Percentiles rank a stretch among this genome's conserved stretches.
These are phyloP conservation scores for Strigamia maritima DNA, from an alignment of 2,888 invertebrate species.

Conservation along the genomic window DNA sequence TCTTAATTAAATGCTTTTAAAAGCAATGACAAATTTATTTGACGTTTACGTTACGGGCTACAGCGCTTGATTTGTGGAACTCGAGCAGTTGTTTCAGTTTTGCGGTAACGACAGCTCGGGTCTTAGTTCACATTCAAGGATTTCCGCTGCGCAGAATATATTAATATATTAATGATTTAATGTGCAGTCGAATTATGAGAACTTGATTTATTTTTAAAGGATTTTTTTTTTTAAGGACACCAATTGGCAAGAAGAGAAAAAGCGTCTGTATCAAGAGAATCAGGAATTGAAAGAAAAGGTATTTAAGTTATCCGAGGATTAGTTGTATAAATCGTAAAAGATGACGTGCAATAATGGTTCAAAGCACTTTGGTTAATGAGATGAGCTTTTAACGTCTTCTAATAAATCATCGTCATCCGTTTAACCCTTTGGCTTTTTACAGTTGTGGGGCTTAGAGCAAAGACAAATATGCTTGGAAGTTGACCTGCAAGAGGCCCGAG, in stretches of 20 bases:
- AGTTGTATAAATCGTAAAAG: constrained; percentile 9
- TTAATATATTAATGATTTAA: constrained; percentile 15
- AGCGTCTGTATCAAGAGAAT: background rate
- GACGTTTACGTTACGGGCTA: too few species aligned
- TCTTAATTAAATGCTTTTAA: background rate
- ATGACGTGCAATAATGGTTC: constrained; percentile 29
- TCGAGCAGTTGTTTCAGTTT: background rate
- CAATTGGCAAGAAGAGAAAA: constrained; percentile 35
- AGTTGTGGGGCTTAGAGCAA: constrained; percentile 38
- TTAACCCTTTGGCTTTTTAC: constrained; percentile 7
- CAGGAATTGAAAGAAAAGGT: constrained; percentile 25
- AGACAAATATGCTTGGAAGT: constrained; percentile 55
- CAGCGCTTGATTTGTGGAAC: background rate
- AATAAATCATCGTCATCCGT: constrained; percentile 28
- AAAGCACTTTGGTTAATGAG: constrained; percentile 21
- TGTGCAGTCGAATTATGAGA: background rate
- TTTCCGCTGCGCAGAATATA: constrained; percentile 5
- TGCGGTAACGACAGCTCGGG: background rate
- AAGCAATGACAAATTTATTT: background rate
- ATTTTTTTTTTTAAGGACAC: constrained; percentile 8
- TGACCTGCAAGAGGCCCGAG: constrained; percentile 69
- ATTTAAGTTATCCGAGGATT: background rate
- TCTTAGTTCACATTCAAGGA: constrained; percentile 32
- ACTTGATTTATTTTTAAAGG: background rate
- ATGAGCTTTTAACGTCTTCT: constrained; percentile 1